phyloP scores from a whole-genome alignment of 2,888 invertebrate genomes.

The Taenaris catops region DNA sequence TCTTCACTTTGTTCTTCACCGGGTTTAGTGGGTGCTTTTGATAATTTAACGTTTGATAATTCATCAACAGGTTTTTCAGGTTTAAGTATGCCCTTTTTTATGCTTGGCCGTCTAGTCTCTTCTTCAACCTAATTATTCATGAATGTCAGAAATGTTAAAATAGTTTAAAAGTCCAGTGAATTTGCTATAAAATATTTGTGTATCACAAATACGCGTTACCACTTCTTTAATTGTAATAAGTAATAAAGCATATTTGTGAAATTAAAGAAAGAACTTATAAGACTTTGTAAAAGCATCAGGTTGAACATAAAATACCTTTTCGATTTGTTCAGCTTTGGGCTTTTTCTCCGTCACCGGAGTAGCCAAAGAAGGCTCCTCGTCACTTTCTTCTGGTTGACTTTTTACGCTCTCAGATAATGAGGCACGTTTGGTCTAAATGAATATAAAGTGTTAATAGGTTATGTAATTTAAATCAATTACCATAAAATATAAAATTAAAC shows the following conservation, averaged over 20 bases:
- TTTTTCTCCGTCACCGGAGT: conserved; percentile 57
- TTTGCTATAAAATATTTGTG: no score
- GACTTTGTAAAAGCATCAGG: no score
- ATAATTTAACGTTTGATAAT: conserved; percentile 58
- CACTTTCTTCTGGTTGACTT: conserved; percentile 64
- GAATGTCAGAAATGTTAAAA: neutral
- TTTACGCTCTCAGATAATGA: conserved; percentile 64
- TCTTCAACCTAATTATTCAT: conserved; percentile 48
- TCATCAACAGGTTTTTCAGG: conserved; percentile 67
- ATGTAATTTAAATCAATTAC: neutral
- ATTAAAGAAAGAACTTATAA: no score
- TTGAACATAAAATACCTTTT: conserved; percentile 48
- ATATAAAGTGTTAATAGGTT: conserved; percentile 16
- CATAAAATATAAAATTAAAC: neutral
- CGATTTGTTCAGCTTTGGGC: conserved; percentile 44
- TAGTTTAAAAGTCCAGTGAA: no score
- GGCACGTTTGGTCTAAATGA: conserved; percentile 59
- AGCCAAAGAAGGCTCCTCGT: conserved; percentile 59
- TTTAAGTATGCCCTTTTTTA: conserved; percentile 63
- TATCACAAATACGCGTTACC: no score
- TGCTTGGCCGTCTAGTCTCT: conserved; percentile 52
- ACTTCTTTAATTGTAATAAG: no score
- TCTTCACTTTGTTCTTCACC: conserved; percentile 54
- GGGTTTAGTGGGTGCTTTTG: conserved; percentile 55
- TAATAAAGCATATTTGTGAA: no score